Base-by-base conservation (phyloP, 1,140 invertebrate genomes). In the Notospermus geniculatus region DNA sequence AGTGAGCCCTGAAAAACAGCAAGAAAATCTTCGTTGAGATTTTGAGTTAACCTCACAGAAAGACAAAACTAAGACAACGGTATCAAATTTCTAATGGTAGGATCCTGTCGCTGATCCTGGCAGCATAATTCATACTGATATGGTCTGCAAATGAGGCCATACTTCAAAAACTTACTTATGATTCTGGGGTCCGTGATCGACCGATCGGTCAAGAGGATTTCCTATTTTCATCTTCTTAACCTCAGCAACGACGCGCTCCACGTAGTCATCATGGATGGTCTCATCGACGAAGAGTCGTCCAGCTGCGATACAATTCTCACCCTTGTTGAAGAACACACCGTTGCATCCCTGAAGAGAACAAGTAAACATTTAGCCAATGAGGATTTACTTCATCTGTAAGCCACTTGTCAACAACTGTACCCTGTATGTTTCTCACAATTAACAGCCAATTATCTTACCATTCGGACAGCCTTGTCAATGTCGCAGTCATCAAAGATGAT, bases 281-380 rank as follows among this genome's bases (percentile, higher is more conserved):
- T 92, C 89, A 76, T 97, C 93, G 0, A 98, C 89, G 82, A 97
- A 98, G 0, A 97, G 73, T 9, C 95, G 85, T n/a, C 95, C 95
- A 30, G 95, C 95, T 5, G 95, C 93, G 68, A 98, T 97, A 78
- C 95, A 98, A 76, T 97, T 97, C 82, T 98, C 94, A 58, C 96
- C 96, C 76, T 98, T 98, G 79, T 98, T 98, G 83, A 98, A 98
- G 82, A 97, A 98, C 0, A 97, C 94, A 32, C 91, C 89, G 63
- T 88, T 87, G 90, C 95, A 93, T 2, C 90, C 92, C 89, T 91
- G 69, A 54, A 52, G 28, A 28, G 58, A 29, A 46, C 30, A 17
- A 7, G 4, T 36, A 36, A 36, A 36, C 5, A n/a, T n/a, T n/a
- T n/a, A n/a, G n/a, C n/a, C n/a, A n/a, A n/a, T n/a, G n/a, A n/a